Conservation (phyloP, 2,888 invertebrate species). For the Chrysotoxum bicinctum region DNA sequence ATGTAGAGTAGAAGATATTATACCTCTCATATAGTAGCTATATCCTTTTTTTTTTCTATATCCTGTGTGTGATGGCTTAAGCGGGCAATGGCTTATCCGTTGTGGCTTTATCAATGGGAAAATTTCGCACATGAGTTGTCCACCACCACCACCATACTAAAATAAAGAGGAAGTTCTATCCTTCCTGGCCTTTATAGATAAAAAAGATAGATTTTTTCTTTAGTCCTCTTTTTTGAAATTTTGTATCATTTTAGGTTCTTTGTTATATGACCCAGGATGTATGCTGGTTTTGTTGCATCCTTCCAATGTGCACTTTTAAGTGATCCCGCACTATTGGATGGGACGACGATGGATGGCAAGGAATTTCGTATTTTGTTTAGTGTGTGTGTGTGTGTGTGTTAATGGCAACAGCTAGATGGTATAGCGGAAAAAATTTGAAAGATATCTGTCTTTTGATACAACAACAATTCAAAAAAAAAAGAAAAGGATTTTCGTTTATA, state of each 20-base stretch:
- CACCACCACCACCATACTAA: constrained; percentile 22
- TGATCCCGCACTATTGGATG: constrained; percentile 48
- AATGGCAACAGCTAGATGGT: background rate
- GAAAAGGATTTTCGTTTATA: constrained; percentile 37
- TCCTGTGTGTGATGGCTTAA: constrained; percentile 55
- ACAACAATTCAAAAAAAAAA: background rate
- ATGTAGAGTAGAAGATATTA: background rate
- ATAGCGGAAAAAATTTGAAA: background rate
- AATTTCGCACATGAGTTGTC: constrained; percentile 65
- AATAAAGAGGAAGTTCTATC: constrained; percentile 41
- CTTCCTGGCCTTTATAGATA: constrained; percentile 26
- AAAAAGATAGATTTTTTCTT: constrained; percentile 21
- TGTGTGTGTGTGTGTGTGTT: background rate
- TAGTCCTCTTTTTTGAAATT: background rate
- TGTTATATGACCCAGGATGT: constrained; percentile 33
- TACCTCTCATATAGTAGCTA: background rate
- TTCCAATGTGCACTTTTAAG: constrained; percentile 60
- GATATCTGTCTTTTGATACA: constrained; percentile 25
- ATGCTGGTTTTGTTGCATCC: constrained; percentile 48
- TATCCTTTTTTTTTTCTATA: background rate
- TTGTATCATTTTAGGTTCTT: constrained; percentile 38
- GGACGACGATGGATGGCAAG: constrained; percentile 2
- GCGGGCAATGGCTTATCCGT: constrained; percentile 67
- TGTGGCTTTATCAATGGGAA: constrained; percentile 67
- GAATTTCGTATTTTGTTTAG: background rate